These are phyloP conservation scores for Clivina fossor DNA, from an alignment of 2,888 invertebrate species.

Conservation along the genomic window DNA sequence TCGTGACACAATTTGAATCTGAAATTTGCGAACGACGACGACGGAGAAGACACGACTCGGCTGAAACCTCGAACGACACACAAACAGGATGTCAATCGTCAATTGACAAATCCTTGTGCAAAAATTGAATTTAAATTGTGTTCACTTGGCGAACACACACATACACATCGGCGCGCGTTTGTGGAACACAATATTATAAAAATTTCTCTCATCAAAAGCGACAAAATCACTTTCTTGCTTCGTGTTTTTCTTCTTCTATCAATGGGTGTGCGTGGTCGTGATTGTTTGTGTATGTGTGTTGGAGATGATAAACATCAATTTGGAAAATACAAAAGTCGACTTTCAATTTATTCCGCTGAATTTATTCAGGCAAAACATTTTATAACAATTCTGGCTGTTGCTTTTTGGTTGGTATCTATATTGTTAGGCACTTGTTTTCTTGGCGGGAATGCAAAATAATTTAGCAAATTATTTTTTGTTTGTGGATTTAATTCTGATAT, in stretches of 20 bases:
- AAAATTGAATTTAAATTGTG: slow-evolving; percentile 33
- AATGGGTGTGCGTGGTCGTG: slow-evolving; percentile 20
- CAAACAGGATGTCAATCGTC: slow-evolving; percentile 32
- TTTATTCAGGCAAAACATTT: slow-evolving; percentile 21
- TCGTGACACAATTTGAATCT: slow-evolving; percentile 26
- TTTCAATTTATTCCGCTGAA: slow-evolving; percentile 25
- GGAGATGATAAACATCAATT: slow-evolving; percentile 30
- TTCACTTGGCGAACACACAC: slow-evolving; percentile 28
- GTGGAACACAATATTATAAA: slow-evolving; percentile 29
- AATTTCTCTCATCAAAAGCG: slow-evolving; percentile 27
- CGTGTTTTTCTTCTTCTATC: too few relatives aligned
- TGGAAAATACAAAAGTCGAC: slow-evolving; percentile 25
- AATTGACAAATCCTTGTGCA: slow-evolving; percentile 32
- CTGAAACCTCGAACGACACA: slow-evolving; percentile 15
- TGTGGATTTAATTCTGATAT: too few relatives aligned
- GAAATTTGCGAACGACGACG: too few relatives aligned
- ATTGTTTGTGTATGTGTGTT: background rate
- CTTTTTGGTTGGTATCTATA: too few relatives aligned
- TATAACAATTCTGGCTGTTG: too few relatives aligned
- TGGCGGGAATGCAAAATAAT: too few relatives aligned
- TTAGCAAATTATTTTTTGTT: too few relatives aligned
- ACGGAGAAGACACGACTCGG: slow-evolving; percentile 12
- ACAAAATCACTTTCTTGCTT: slow-evolving; percentile 26
- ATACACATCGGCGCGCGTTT: too few relatives aligned
- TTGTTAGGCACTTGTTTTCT: too few relatives aligned